Conservation (phyloP, 2,113 vertebrate genomes). For the Forbesichthys papilliferus region DNA sequence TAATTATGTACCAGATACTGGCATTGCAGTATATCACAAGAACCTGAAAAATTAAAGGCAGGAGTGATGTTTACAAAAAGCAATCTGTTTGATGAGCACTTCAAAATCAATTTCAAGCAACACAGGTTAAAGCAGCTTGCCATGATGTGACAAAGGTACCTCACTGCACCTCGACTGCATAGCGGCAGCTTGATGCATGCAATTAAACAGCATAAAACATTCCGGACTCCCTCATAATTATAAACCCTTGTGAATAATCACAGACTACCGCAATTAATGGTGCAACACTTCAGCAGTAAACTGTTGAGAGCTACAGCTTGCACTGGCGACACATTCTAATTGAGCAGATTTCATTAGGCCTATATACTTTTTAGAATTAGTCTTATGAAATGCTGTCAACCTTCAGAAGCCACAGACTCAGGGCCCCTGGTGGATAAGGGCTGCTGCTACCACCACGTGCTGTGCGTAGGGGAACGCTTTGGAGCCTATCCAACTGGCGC, state of each 20-base stretch:
- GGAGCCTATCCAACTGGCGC: no score
- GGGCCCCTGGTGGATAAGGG: background rate
- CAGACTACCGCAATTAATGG: conserved; percentile 69
- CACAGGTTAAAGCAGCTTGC: conserved; percentile 53
- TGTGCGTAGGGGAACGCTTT: no score
- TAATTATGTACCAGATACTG: conserved; percentile 37
- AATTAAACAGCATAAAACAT: conserved; percentile 72
- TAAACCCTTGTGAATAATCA: conserved; percentile 75
- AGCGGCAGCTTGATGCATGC: conserved; percentile 44
- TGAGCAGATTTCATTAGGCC: conserved; percentile 53
- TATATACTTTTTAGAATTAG: conserved; percentile 52
- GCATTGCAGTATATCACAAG: conserved; percentile 26
- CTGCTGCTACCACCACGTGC: no score
- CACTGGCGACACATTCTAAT: conserved; percentile 46
- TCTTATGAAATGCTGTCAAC: conserved; percentile 48
- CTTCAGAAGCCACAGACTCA: conserved; percentile 27
- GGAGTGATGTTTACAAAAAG: conserved; percentile 58
- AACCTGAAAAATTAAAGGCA: conserved; percentile 52
- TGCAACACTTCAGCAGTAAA: conserved; percentile 53
- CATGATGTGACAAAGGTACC: conserved; percentile 58
- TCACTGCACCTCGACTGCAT: conserved; percentile 49
- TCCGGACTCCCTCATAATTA: conserved; percentile 73
- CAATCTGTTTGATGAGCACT: conserved; percentile 62
- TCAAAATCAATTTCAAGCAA: conserved; percentile 67
- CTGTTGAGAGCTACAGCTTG: conserved; percentile 41